These are phyloP conservation scores for Sylvilagus floridanus DNA, from an alignment of 2,797 vertebrate species.

Conservation along the genomic window DNA sequence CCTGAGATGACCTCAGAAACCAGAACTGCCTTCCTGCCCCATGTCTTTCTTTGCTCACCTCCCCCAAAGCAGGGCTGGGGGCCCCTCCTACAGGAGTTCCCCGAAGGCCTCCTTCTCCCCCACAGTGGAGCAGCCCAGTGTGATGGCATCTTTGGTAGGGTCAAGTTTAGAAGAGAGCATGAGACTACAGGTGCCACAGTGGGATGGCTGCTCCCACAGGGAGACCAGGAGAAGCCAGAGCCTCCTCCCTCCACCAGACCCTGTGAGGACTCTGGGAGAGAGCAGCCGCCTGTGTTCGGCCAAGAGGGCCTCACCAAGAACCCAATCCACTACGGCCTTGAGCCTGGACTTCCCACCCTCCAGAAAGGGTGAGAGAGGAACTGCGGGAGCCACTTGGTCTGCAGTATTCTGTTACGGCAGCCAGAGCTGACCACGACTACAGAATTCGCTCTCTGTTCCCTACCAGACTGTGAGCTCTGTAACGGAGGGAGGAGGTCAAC, in stretches of 20 bases:
- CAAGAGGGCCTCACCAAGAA: not conserved
- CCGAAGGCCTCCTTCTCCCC: not conserved
- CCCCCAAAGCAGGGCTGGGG: not conserved
- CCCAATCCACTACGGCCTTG: not conserved
- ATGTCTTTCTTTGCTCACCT: not conserved
- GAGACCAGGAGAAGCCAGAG: not conserved
- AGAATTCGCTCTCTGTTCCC: not conserved
- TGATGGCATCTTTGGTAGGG: too few relatives aligned
- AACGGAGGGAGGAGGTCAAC: not conserved
- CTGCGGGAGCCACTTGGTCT: not conserved
- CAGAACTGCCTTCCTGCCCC: not conserved
- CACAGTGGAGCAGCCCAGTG: not conserved
- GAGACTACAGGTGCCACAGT: not conserved
- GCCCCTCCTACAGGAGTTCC: not conserved
- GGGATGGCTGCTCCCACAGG: not conserved
- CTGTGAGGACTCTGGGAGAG: not conserved
- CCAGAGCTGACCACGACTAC: not conserved
- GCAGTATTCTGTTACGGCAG: not conserved
- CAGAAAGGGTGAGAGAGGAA: not conserved
- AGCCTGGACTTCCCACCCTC: not conserved
- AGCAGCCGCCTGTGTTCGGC: not conserved
- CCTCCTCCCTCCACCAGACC: not conserved
- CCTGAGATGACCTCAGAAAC: not conserved
- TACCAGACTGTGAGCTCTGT: not conserved
- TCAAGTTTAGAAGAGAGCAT: not conserved